Evolutionary conservation across 2,888 invertebrate genomes (phyloP).

Genomic region (Gisinianus flammeolus): DNA sequence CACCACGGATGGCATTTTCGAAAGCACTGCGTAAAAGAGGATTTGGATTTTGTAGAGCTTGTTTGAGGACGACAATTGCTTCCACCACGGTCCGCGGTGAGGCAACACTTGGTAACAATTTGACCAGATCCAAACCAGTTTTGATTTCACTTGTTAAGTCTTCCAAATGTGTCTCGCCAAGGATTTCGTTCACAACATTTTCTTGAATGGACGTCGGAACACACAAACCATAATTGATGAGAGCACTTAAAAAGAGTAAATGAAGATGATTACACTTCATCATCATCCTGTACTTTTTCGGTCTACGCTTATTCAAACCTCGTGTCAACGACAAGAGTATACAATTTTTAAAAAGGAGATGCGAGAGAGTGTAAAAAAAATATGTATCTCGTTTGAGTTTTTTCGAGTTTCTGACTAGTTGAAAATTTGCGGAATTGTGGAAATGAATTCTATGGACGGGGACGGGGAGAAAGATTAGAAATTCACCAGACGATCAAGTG

Average conservation of each 20-base stretch:
- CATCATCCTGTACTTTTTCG: too few species aligned
- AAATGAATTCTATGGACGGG: too few species aligned
- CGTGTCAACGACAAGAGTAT: too few species aligned
- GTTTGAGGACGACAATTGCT: conserved; percentile 12
- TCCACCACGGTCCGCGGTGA: conserved; percentile 6
- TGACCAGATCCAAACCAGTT: conserved; percentile 4
- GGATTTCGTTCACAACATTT: background rate
- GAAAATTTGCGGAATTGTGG: too few species aligned
- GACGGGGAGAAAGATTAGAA: too few species aligned
- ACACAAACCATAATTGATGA: background rate
- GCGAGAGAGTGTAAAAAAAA: too few species aligned
- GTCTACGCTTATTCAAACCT: too few species aligned
- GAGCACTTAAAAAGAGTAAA: background rate
- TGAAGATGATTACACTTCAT: background rate
- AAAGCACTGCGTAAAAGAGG: conserved; percentile 18
- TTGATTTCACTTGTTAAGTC: conserved; percentile 19
- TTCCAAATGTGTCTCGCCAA: background rate
- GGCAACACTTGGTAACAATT: conserved; percentile 1
- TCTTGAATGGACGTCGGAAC: background rate
- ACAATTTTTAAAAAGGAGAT: too few species aligned
- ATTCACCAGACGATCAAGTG: too few species aligned
- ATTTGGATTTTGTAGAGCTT: conserved; percentile 11
- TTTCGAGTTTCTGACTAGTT: too few species aligned
- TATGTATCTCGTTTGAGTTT: background rate
- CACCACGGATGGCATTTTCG: background rate